Conservation (phyloP, 1,140 invertebrate genomes). For the Teleopsis dalmanni region DNA sequence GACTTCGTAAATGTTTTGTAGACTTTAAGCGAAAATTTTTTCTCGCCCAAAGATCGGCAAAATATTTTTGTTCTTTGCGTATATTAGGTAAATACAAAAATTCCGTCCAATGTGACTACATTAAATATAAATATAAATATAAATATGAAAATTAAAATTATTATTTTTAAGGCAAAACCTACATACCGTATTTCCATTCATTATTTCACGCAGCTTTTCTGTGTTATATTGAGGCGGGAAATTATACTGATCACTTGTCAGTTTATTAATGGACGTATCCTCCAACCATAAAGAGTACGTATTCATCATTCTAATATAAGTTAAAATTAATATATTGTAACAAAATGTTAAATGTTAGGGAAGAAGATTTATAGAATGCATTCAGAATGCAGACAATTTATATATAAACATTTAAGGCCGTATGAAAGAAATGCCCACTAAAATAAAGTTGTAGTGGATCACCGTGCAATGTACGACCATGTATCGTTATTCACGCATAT, state of each 20-base stretch:
- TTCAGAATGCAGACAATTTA: too few species aligned
- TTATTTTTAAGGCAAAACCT: not conserved
- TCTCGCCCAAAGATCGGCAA: constrained; percentile 46
- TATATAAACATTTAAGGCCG: too few species aligned
- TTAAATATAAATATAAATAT: not conserved
- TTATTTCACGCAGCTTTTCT: constrained; percentile 46
- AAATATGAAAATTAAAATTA: not conserved
- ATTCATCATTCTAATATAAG: constrained; percentile 50
- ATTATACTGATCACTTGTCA: constrained; percentile 34
- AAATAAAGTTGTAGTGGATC: too few species aligned
- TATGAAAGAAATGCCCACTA: too few species aligned
- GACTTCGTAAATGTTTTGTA: constrained; percentile 15
- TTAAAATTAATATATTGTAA: not conserved
- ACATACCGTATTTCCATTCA: constrained; percentile 39
- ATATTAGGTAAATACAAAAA: constrained; percentile 55
- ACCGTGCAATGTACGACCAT: too few species aligned
- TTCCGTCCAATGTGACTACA: constrained; percentile 57
- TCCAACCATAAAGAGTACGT: constrained; percentile 70
- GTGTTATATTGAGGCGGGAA: constrained; percentile 66
- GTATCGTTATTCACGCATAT: too few species aligned
- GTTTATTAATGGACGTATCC: constrained; percentile 56
- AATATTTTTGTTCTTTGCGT: constrained; percentile 47
- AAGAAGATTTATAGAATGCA: not conserved
- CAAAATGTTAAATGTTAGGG: not conserved
- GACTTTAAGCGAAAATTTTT: constrained; percentile 22